Conservation (phyloP, 2,797 vertebrate genomes). For the Naso thynnoides region DNA sequence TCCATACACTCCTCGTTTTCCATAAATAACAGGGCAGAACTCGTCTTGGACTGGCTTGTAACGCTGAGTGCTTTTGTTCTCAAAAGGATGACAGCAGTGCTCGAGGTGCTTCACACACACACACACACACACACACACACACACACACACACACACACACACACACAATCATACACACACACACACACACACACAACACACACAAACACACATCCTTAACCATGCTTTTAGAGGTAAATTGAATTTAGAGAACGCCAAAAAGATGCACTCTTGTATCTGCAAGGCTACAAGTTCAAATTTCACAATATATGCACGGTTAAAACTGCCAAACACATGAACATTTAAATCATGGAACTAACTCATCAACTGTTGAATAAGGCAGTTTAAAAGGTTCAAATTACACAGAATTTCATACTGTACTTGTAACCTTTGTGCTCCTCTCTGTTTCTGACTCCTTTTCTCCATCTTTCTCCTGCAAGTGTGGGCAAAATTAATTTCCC, state of each 20-base stretch:
- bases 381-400: constrained; percentile 59
- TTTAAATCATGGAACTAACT: constrained; percentile 34
- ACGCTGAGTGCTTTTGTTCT: constrained; percentile 71
- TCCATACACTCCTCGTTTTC: constrained; percentile 79
- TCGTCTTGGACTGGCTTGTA: constrained; percentile 66
- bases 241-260: constrained; percentile 55
- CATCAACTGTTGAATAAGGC: constrained; percentile 52
- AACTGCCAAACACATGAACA: not conserved
- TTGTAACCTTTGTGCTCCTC: constrained; percentile 41
- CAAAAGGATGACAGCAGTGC: constrained; percentile 74
- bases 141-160: constrained; percentile 34
- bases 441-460: constrained; percentile 14
- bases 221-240: constrained; percentile 56
- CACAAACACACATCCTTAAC: constrained; percentile 46
- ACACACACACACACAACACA: constrained; percentile 33
- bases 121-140: constrained; percentile 40
- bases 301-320: not conserved
- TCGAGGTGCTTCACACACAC: constrained; percentile 66
- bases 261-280: constrained; percentile 42
- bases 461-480: constrained; percentile 42
- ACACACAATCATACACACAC: constrained; percentile 42
- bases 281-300: constrained; percentile 50
- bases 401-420: constrained; percentile 54
- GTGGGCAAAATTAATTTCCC: constrained; percentile 78
- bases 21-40: constrained; percentile 79